Evolutionary conservation across 2,888 invertebrate genomes (phyloP), one percentile per base, ranked within the genome.

Genomic region (Synergus itoensis): DNA sequence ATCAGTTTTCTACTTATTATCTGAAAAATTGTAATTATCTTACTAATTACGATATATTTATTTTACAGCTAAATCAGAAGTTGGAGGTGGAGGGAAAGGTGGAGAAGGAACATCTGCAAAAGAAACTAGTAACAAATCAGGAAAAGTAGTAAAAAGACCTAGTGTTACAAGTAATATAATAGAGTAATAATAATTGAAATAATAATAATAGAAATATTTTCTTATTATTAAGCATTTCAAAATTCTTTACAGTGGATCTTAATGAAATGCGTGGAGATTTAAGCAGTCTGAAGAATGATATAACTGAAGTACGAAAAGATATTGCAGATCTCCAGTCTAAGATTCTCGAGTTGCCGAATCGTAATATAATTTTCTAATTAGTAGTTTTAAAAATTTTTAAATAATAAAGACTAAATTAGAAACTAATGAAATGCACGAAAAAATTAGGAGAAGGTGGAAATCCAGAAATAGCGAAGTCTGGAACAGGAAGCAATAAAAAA

Each of bases 241-340:
- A 64, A 14, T 41, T 1, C 28, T 36, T 69, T 0, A 82, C 80
- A 8, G 77, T 80, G n/a, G 83, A 86, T 78, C 36, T 88, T n/a
- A 62, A 65, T 60, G 81, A 86, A 62, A 79, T 89, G 67, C 83
- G 84, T 0, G 62, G 53, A 14, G 84, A 86, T 14, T 77, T 89
- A 1, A 45, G 12, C 2, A 36, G 53, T 4, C 80, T 89, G 41
- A 85, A 85, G 63, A 77, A 14, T 12, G 84, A 88, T 8, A 83
- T 89, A 76, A 12, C 40, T 11, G 64, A 76, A 53, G 78, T 88
- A 48, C 83, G 79, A 7, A 80, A 76, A 4, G 81, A 87, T 0
- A 14, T 89, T 28, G 67, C 81, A 9, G 77, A 83, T 16, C 36
- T 88, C 9, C 76, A 77, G 5, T 41, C 77, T 1, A 84, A 84